These are phyloP conservation scores for Apantesis nais DNA, from an alignment of 2,888 invertebrate genomes.

Conservation along the genomic window DNA sequence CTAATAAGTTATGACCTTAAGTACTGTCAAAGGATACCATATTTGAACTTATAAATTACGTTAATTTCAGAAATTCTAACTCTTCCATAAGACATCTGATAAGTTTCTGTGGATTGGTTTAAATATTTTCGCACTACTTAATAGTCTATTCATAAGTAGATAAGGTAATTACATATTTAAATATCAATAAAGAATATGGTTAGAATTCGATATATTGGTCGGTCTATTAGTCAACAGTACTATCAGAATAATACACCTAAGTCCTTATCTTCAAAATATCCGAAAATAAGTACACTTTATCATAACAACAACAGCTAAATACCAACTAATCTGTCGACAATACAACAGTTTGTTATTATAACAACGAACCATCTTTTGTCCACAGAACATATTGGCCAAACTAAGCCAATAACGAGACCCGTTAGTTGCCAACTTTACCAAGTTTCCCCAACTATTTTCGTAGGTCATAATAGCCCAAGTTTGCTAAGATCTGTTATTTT, in stretches of 20 bases:
- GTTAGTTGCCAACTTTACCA: conserved; percentile 72
- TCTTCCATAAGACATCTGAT: no score
- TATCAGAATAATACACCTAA: neutral
- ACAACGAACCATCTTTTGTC: conserved; percentile 67
- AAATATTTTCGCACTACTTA: neutral
- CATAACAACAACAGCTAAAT: conserved; percentile 29
- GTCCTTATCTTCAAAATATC: neutral
- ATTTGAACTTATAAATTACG: neutral
- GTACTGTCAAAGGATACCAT: neutral
- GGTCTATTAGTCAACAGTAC: neutral
- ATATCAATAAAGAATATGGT: no score
- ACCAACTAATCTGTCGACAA: conserved; percentile 61
- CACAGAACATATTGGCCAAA: conserved; percentile 79
- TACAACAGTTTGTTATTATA: conserved; percentile 74
- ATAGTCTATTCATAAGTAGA: no score
- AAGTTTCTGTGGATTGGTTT: neutral
- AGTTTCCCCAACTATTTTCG: conserved; percentile 80
- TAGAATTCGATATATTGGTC: no score
- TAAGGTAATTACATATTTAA: no score
- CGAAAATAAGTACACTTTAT: conserved; percentile 6
- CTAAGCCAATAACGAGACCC: conserved; percentile 80
- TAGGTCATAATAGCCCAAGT: conserved; percentile 81
- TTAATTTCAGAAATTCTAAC: no score
- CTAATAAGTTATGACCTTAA: no score
- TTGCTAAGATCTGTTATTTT: conserved; percentile 70